Evolutionary conservation across 2,888 invertebrate genomes (phyloP), one percentile per base, ranked within the genome.

Genomic region (Willowsia nigromaculata): DNA sequence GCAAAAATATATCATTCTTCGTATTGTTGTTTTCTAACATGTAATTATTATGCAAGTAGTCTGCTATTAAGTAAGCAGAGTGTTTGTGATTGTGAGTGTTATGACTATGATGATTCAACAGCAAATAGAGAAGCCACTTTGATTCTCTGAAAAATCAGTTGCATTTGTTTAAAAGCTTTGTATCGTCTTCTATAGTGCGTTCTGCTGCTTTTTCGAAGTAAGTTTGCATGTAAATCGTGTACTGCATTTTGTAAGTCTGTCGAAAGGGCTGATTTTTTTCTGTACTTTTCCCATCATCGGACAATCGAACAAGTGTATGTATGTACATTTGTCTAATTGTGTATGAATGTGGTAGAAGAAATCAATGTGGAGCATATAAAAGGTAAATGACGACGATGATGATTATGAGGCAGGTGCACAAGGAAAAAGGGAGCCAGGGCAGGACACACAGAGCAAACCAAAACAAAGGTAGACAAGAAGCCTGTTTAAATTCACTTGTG

Each of bases 21-120:
- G 47, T n/a, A 33, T n/a, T 33, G 22, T 33, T 65, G n/a, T 76
- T 47, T 13, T 47, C 15, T 50, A 76, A 1, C 33, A 18, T 78
- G 33, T 81, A 81, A 80, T 81, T 81, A 81, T 81, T 81, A 81
- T 81, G 81, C 81, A 81, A 81, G 81, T 59, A 50, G 76, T 50
- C 18, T 76, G 50, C n/a, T 76, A 76, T 76, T 76, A 76, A 76
- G 76, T 76, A 76, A 76, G 76, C 50, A 76, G 76, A 50, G 47
- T 76, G 50, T 76, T 76, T 76, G 71, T 76, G 76, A 76, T 76
- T 76, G 76, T 47, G 50, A 76, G 33, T 76, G 27, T 30, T 76
- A 76, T 76, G 71, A 71, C 25, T 22, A 76, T 50, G 47, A n/a
- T 76, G 76, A 50, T 71, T n/a, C n/a, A 22, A 71, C 9, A 15